Base-by-base conservation (phyloP, 30 jellyfish, hydroid and myxozoan genomes). In the Morbakka virulenta region DNA sequence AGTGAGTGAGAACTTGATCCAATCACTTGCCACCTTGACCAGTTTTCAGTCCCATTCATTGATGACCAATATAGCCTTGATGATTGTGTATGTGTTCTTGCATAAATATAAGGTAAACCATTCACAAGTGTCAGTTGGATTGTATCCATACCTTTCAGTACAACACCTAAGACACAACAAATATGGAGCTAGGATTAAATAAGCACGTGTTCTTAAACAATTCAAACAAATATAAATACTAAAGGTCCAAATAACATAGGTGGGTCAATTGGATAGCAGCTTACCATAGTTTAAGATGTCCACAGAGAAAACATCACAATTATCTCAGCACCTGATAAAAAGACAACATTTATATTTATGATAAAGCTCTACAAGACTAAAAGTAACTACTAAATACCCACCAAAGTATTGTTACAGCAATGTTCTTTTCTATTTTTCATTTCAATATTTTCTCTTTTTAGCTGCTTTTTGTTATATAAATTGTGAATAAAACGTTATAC, bases 61-160 rank as follows among this genome's bases (percentile, higher is more conserved):
- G 79, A 35, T 53, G 94, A 84, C 94, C 95, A 82, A 50, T 62
- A 83, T 12, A 80, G 72, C 50, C 52, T 61, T 1, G 97, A 89
- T n/a, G 86, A 41, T 50, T 89, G 82, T 3, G 95, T 49, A 28
- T 51, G 36, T 23, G 96, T 66, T 49, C 97, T 64, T 47, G 97
- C 95, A 30, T 76, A 4, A 0, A 89, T 85, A 52, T 89, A 84
- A 4, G 83, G 82, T 65, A 32, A 51, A 34, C 48, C 35, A 0
- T 68, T 50, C 35, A 52, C 57, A n/a, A 74, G 32, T 23, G 48
- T 75, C 24, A 88, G 86, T 28, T 77, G 62, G 25, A 89, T 77
- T 31, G 83, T 89, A 64, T 83, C 94, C 81, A 50, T 50, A 0
- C 95, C 95, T n/a, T 32, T 57, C 71, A 79, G 31, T 28, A 29